Conservation (phyloP, 1,140 invertebrate species). For the Dendroctonus ponderosae region DNA sequence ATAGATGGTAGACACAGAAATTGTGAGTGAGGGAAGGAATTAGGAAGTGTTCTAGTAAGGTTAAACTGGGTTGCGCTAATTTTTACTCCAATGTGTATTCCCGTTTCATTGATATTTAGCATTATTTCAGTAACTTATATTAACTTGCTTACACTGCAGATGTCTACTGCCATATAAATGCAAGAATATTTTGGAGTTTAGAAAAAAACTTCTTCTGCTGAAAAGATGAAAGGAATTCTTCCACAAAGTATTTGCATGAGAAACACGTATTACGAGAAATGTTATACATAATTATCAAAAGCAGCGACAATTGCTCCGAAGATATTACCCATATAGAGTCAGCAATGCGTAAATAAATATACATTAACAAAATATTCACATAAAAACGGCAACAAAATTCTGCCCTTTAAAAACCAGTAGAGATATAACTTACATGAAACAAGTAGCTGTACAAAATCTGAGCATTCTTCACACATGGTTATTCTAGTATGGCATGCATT, state of each 20-base stretch:
- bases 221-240: too few relatives aligned
- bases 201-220: too few relatives aligned
- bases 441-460: constrained; percentile 74
- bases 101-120: too few relatives aligned
- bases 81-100: too few relatives aligned
- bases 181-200: too few relatives aligned
- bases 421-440: constrained; percentile 67
- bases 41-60: too few relatives aligned
- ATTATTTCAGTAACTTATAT: too few relatives aligned
- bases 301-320: not conserved
- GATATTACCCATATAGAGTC: not conserved
- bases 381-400: constrained; percentile 15
- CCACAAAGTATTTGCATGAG: not conserved
- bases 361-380: constrained; percentile 1
- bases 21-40: too few relatives aligned
- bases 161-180: too few relatives aligned
- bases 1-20: too few relatives aligned
- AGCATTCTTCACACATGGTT: constrained; percentile 75
- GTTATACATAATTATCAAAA: not conserved
- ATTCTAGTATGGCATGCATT: not conserved
- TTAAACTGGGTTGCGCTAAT: too few relatives aligned
- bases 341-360: not conserved
- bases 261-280: not conserved
- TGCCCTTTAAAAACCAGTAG: constrained; percentile 2
- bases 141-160: too few relatives aligned